A percentile compares a stretch with the other conserved stretches of the same genome.
These are phyloP conservation scores for Arenicola marina DNA, from an alignment of 2,888 invertebrate species.

Conservation along the genomic window DNA sequence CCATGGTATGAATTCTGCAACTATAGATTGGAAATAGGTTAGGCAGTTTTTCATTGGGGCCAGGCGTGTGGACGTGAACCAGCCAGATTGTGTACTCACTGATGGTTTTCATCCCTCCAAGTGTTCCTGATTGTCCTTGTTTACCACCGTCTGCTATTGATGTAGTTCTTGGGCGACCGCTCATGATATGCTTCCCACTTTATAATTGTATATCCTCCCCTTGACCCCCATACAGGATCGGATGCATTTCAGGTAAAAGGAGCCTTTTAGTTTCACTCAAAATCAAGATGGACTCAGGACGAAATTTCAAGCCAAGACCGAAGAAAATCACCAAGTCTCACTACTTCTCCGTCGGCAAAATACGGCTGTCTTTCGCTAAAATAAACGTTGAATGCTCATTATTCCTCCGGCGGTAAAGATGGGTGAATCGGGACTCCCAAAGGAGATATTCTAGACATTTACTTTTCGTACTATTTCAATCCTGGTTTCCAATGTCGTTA, in stretches of 20 bases:
- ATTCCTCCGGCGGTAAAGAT: background rate
- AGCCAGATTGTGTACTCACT: slow-evolving; percentile 10
- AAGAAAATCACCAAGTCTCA: background rate
- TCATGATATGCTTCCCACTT: slow-evolving; percentile 13
- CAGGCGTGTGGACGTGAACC: too few species aligned
- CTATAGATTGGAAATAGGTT: too few species aligned
- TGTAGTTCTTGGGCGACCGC: slow-evolving; percentile 31
- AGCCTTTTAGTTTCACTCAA: too few species aligned
- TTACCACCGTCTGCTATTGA: slow-evolving; percentile 32
- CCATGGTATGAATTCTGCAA: too few species aligned
- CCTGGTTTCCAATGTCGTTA: slow-evolving; percentile 22
- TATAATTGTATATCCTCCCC: background rate
- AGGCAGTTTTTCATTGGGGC: too few species aligned
- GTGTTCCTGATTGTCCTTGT: slow-evolving; percentile 19
- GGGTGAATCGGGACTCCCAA: slow-evolving; percentile 8
- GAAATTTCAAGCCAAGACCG: background rate
- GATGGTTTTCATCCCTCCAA: slow-evolving; percentile 25
- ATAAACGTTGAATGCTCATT: background rate
- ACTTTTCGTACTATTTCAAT: slow-evolving; percentile 8
- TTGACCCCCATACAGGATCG: background rate
- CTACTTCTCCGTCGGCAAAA: background rate
- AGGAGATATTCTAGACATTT: slow-evolving; percentile 18
- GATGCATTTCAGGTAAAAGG: background rate
- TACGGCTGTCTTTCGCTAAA: background rate
- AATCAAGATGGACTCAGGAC: background rate